Conservation (phyloP, 2,797 vertebrate species). For the Potorous gilbertii region DNA sequence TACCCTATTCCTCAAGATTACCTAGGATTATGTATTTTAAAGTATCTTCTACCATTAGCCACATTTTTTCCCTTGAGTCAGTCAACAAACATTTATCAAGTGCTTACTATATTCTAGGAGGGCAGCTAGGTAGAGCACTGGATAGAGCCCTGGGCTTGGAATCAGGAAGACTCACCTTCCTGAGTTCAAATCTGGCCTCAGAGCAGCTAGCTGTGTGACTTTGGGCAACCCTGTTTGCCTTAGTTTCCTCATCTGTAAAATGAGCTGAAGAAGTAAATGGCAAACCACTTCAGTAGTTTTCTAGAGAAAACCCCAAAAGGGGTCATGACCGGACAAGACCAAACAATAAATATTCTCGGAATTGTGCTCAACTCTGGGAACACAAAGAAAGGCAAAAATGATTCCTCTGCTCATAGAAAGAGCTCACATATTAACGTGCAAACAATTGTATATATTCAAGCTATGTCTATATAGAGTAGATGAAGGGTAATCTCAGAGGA, state of each 20-base stretch:
- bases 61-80: neutral
- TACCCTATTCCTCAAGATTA: neutral
- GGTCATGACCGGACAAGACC: neutral
- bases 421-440: neutral
- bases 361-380: neutral
- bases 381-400: neutral
- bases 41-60: neutral
- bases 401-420: neutral
- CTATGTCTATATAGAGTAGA: neutral
- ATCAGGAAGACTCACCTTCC: neutral
- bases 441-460: neutral
- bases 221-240: neutral
- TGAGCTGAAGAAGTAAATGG: neutral
- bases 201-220: neutral
- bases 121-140: neutral
- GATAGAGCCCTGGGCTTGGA: neutral
- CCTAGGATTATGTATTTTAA: neutral
- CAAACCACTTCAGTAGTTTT: neutral
- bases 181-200: neutral
- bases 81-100: neutral
- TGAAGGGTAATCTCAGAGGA: neutral
- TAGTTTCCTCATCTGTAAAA: neutral
- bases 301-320: neutral
- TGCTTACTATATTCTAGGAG: neutral
- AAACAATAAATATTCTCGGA: neutral